phyloP scores from a whole-genome alignment of 1,140 invertebrate genomes.

The Pogonomyrmex barbatus region DNA sequence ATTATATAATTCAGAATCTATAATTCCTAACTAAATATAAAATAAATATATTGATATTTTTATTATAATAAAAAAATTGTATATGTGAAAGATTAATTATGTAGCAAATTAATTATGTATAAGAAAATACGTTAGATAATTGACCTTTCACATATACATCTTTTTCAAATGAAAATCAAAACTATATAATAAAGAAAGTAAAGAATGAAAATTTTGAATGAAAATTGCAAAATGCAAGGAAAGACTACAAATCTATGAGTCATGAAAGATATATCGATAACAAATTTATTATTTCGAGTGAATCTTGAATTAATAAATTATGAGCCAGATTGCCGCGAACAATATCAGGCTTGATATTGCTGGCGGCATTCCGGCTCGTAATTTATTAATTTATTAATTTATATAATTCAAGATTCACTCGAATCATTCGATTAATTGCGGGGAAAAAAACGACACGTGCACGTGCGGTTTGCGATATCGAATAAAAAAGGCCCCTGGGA shows the following conservation, averaged over 20 bases:
- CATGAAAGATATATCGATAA: neutral
- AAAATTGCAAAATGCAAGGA: neutral
- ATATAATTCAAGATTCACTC: too few species aligned
- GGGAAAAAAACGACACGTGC: neutral
- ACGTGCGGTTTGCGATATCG: neutral
- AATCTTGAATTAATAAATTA: constrained; percentile 14
- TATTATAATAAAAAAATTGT: neutral
- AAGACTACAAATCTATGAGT: neutral
- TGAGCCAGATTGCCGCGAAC: too few species aligned
- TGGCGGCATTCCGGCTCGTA: neutral
- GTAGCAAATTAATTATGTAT: neutral
- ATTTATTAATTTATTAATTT: too few species aligned
- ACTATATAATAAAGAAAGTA: too few species aligned
- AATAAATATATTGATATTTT: neutral
- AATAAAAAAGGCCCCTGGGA: constrained; percentile 29
- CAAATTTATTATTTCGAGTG: neutral
- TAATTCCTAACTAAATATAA: neutral
- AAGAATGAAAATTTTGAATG: too few species aligned
- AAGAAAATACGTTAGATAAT: neutral
- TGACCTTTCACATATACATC: neutral
- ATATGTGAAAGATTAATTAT: neutral
- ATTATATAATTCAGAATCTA: neutral
- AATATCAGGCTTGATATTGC: neutral
- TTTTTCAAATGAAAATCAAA: neutral
- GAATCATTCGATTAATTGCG: too few species aligned